Evolutionary conservation across 2,888 invertebrate genomes (phyloP), one percentile per base, ranked within the genome.

Genomic region (Heteromurus nitidus): DNA sequence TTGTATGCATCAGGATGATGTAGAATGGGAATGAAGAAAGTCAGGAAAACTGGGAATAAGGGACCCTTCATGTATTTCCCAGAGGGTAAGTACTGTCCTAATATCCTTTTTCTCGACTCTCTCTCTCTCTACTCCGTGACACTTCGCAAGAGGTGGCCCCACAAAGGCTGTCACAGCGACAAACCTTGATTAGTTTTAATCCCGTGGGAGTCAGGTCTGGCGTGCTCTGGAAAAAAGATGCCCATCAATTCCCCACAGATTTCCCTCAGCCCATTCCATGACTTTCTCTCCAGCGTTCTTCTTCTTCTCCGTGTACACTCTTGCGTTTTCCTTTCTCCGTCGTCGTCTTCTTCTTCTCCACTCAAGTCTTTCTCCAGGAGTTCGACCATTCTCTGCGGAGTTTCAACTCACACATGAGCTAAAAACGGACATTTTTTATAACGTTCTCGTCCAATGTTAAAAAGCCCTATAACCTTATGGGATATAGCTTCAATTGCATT

Each of bases 151-250:
- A 86, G 85, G 86, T 85, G 85, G 86, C 83, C 85, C 86, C 87
- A 84, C 85, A 84, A 85, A 87, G 87, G 84, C 87, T 87, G 87
- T 87, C 87, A 87, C 85, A 85, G 85, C 87, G 85, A 85, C 87
- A 86, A 87, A 85, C 85, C 87, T 86, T 87, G 87, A 87, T 87
- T 87, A 87, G 85, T 87, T 87, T 80, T 74, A 84, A 83, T 87
- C 87, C 87, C 86, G 22, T 7, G 87, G 83, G 86, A 86, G 69
- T 73, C 65, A 68, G 84, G 84, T 83, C 84, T 84, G 84, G 83
- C 86, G 85, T 86, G 87, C 86, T 85, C 82, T 85, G 86, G 87
- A 86, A 86, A 85, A 85, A 86, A 86, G 85, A 86, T 87, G 86
- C 85, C 84, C 84, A 83, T 84, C 84, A 82, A 84, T 83, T 86